phyloP scores from a whole-genome alignment of 2,113 vertebrate species.

The Xenus cinereus region DNA sequence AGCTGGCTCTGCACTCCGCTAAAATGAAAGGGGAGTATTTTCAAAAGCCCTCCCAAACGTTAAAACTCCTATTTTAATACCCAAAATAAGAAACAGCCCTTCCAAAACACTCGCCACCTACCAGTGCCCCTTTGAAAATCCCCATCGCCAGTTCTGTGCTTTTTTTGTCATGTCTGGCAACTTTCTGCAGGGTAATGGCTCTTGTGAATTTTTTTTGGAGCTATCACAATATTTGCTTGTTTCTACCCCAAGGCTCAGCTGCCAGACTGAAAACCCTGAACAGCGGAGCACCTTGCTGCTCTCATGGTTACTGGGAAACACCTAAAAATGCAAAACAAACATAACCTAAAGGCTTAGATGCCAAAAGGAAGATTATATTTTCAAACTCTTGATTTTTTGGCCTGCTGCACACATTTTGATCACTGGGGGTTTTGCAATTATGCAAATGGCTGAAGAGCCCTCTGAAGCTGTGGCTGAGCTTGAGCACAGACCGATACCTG shows the following conservation, averaged over 20 bases:
- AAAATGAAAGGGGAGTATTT: not conserved
- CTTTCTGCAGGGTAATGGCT: not conserved
- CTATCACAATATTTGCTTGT: not conserved
- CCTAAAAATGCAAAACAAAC: not conserved
- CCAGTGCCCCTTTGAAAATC: not conserved
- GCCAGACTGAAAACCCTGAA: not conserved
- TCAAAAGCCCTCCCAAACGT: not conserved
- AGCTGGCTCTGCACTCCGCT: not conserved
- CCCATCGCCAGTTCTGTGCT: not conserved
- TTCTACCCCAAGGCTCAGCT: not conserved
- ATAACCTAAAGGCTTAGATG: not conserved
- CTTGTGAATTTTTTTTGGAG: not conserved
- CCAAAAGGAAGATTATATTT: not conserved
- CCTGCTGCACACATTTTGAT: not conserved
- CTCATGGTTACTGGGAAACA: not conserved
- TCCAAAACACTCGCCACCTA: not conserved
- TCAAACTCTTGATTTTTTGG: conserved; percentile 12
- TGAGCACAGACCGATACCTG: not conserved
- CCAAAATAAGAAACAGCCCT: not conserved
- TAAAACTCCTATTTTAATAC: not conserved
- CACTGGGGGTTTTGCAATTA: not conserved
- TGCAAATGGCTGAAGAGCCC: not conserved
- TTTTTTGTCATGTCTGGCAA: not conserved
- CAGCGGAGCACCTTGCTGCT: not conserved
- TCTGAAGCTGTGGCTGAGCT: not conserved